Evolutionary conservation across 2,888 invertebrate species (phyloP), one percentile per base, ranked within the genome.

Genomic region (Muscina levida): DNA sequence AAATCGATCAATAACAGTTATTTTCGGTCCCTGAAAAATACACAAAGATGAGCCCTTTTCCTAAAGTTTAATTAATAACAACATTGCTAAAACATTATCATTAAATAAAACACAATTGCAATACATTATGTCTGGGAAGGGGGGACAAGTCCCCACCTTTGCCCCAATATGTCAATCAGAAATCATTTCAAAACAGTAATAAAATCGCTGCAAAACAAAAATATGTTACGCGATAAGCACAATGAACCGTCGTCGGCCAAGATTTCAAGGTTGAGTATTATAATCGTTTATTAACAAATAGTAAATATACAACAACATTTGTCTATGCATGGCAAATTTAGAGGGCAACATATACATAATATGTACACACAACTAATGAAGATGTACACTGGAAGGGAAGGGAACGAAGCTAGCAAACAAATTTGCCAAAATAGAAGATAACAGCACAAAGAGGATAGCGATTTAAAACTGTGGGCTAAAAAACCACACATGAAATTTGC

Each of bases 261-360:
- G 22, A 66, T 77, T 77, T 72, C 77, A 72, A 72, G 77, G 77
- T 67, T 57, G 31, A 15, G 59, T 51, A 66, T 51, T 62, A 59
- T 62, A 62, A 42, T 62, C 22, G n/a, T 13, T 17, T 4, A 22
- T 42, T 42, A 17, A 31, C n/a, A n/a, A n/a, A n/a, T n/a, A 48
- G 17, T 17, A 6, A 48, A 15, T 48, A 6, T 4, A 44, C n/a
- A n/a, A n/a, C 5, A 57, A 53, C 24, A 24, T 13, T 53, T 53
- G 57, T 31, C 24, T 26, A 5, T 37, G 19, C 19, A 22, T 62
- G 39, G 39, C 19, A 42, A 62, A 42, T 5, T 62, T n/a, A 17
- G 42, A 42, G 11, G 42, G 19, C 37, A 62, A 31, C 17, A 37
- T 15, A 37, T 13, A 22, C n/a, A 42, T 22, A 62, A 42, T 11